phyloP scores from a whole-genome alignment of 1,140 invertebrate species.

The Lasioglossum albipes region DNA sequence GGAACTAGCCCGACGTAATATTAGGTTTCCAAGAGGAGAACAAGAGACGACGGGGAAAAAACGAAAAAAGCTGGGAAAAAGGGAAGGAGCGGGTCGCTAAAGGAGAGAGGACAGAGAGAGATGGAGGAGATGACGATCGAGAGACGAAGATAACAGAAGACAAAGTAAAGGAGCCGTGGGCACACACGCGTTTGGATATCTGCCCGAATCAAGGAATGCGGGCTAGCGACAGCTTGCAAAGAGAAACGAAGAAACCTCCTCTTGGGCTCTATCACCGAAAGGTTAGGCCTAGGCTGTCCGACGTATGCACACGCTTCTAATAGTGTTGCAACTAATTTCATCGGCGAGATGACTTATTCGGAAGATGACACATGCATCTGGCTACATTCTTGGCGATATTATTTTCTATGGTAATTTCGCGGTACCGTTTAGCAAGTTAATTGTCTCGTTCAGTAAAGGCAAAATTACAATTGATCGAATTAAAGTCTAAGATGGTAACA shows the following conservation, averaged over 20 bases:
- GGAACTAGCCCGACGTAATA: constrained; percentile 39
- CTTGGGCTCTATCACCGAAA: constrained; percentile 33
- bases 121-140: constrained; percentile 15
- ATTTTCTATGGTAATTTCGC: no score
- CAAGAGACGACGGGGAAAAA: constrained; percentile 13
- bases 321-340: background rate
- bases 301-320: background rate
- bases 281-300: constrained; percentile 15
- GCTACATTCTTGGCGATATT: no score
- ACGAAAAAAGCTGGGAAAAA: background rate
- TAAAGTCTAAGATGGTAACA: no score
- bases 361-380: no score
- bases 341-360: no score
- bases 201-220: constrained; percentile 62
- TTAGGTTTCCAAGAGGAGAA: constrained; percentile 31
- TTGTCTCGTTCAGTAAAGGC: no score
- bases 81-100: background rate
- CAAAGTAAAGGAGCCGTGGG: constrained; percentile 13
- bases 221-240: constrained; percentile 33
- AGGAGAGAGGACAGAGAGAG: background rate
- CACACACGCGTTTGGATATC: constrained; percentile 51
- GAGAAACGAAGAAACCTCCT: constrained; percentile 18
- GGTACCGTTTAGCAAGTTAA: no score
- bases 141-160: constrained; percentile 40
- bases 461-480: no score